A percentile compares a stretch with the other conserved stretches of the same genome.
Conservation (phyloP, 2,113 vertebrate species). For the Phyllostomus discolor region DNA sequence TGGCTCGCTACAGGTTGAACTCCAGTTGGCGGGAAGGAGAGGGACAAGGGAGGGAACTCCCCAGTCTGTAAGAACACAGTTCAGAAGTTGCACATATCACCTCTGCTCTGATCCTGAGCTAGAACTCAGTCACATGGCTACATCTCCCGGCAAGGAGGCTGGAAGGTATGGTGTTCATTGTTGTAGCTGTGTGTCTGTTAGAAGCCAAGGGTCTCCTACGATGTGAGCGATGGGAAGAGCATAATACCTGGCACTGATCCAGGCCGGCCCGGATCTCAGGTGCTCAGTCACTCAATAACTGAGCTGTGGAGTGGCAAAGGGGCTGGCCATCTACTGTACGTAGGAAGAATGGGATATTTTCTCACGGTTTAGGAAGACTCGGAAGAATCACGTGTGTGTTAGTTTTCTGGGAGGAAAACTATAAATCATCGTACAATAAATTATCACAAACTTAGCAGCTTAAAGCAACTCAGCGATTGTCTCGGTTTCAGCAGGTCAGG, state of each 20-base stretch:
- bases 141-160: background rate
- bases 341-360: background rate
- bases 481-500: background rate
- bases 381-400: background rate
- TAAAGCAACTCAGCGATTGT: background rate
- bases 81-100: background rate
- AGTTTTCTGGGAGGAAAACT: background rate
- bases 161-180: background rate
- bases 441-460: background rate
- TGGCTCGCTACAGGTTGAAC: background rate
- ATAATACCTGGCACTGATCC: rapidly evolving
- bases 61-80: background rate
- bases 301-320: background rate
- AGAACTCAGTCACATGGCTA: background rate
- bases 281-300: background rate
- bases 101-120: background rate
- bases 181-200: background rate
- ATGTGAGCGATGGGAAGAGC: rapidly evolving
- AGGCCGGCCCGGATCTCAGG: background rate
- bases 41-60: background rate
- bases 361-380: background rate
- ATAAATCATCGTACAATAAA: background rate
- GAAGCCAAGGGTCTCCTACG: background rate
- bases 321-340: too few relatives aligned
- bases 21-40: background rate